phyloP scores from a whole-genome alignment of 2,797 vertebrate species.

The Alauda arvensis region DNA sequence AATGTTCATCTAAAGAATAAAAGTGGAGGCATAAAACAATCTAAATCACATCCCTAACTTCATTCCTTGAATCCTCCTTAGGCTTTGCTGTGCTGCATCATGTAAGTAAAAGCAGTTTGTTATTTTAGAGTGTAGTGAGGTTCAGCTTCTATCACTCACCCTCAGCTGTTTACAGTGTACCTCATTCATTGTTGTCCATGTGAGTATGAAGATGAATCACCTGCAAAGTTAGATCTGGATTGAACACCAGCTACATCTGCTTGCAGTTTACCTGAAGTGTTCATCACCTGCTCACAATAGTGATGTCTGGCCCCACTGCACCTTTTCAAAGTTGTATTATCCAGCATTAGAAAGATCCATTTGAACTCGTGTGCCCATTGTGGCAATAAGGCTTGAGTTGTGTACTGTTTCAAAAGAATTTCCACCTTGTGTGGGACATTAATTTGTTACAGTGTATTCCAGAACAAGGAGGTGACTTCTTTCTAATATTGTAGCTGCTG shows the following conservation, averaged over 20 bases:
- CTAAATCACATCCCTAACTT: not conserved
- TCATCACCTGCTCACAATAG: not conserved
- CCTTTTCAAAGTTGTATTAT: not conserved
- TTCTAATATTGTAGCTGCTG: not conserved
- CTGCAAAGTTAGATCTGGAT: not conserved
- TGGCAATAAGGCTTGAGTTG: not conserved
- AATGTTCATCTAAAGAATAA: not conserved
- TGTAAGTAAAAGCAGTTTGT: not conserved
- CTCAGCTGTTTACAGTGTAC: not conserved
- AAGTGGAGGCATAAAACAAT: not conserved
- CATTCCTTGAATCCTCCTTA: not conserved
- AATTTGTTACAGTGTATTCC: not conserved
- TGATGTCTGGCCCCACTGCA: not conserved
- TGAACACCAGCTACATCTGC: not conserved
- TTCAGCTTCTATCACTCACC: not conserved
- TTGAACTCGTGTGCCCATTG: no score
- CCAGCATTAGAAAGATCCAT: not conserved
- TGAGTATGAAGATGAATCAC: not conserved
- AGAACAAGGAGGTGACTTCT: not conserved
- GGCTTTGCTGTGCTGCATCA: not conserved
- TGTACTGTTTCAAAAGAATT: not conserved
- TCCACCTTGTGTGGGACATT: accelerated
- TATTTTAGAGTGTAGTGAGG: not conserved
- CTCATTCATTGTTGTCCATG: not conserved
- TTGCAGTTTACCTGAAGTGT: not conserved